Evolutionary conservation across 2,888 invertebrate genomes (phyloP).

Genomic region (Hirudinaria manillensis): DNA sequence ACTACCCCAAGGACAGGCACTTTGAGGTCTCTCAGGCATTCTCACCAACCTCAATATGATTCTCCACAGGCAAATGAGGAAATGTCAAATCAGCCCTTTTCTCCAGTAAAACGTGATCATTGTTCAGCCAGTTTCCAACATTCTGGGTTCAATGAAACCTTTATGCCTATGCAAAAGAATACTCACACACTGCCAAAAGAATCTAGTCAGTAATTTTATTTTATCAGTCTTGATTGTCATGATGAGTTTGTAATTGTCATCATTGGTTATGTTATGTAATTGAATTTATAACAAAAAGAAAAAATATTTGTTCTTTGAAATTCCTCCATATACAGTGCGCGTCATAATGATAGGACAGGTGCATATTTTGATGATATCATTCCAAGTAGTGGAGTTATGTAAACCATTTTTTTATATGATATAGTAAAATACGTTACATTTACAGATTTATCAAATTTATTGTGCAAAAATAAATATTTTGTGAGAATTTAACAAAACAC

Average conservation of each 20-base stretch:
- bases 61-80: conserved; percentile 48
- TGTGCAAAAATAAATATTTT: too few species aligned
- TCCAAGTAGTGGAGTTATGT: too few species aligned
- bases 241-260: background rate
- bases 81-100: conserved; percentile 44
- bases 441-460: too few species aligned
- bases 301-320: too few species aligned
- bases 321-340: too few species aligned
- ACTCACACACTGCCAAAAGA: background rate
- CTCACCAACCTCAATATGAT: conserved; percentile 36
- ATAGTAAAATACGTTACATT: too few species aligned
- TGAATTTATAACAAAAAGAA: too few species aligned
- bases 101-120: background rate
- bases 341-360: too few species aligned
- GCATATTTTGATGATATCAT: too few species aligned
- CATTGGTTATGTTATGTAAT: too few species aligned
- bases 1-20: conserved; percentile 51
- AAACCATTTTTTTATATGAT: too few species aligned
- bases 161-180: conserved; percentile 1
- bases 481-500: too few species aligned
- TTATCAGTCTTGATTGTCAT: background rate
- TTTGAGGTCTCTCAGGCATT: conserved; percentile 46
- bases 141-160: background rate
- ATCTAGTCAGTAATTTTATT: background rate
- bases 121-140: background rate